Conservation (phyloP, 2,113 vertebrate species). For the Caranx melampygus region DNA sequence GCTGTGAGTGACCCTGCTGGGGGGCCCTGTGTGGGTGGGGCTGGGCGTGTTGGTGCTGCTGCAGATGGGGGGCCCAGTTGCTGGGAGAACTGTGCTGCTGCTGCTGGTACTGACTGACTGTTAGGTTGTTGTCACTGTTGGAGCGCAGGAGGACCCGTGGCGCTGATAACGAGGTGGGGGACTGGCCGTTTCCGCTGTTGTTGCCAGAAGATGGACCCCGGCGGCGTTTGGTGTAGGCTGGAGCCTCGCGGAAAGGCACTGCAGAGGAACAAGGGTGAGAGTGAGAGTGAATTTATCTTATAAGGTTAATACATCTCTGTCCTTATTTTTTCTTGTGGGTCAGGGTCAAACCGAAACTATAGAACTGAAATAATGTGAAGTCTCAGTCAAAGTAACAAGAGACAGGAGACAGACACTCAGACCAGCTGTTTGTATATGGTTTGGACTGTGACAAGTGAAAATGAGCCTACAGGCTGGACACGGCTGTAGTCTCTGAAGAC, state of each 20-base stretch:
- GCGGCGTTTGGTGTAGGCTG: conserved; percentile 91
- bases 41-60: conserved; percentile 59
- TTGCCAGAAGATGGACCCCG: conserved; percentile 84
- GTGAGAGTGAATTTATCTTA: neutral
- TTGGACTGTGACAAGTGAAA: no score
- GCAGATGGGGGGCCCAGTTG: conserved; percentile 63
- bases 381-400: no score
- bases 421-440: no score
- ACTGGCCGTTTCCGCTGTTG: conserved; percentile 79
- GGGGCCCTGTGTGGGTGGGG: conserved; percentile 62
- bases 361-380: no score
- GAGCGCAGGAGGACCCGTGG: conserved; percentile 93
- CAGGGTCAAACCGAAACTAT: no score
- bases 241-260: conserved; percentile 98
- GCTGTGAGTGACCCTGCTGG: conserved; percentile 84
- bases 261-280: conserved; percentile 1
- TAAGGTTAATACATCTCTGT: neutral
- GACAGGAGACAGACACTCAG: no score
- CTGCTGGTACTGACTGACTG: conserved; percentile 72
- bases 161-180: conserved; percentile 86
- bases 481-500: neutral
- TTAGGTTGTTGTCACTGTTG: conserved; percentile 96
- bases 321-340: no score
- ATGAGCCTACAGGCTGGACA: no score
- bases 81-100: conserved; percentile 57